These are phyloP conservation scores for Arctia plantaginis DNA, from an alignment of 2,888 invertebrate species.

Conservation along the genomic window DNA sequence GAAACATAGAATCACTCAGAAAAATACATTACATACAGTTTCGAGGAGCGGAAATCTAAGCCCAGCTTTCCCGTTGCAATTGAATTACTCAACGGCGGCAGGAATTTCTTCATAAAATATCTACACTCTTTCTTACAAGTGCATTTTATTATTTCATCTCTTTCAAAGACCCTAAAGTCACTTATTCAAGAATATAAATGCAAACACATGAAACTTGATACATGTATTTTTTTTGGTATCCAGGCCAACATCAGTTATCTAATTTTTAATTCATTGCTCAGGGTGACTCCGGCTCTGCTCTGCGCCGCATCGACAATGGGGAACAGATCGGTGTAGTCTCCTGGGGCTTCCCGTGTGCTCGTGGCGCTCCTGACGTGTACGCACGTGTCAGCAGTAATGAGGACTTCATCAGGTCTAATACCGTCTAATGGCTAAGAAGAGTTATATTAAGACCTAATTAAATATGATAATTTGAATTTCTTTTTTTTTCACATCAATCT, in stretches of 20 bases:
- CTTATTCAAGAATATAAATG: neutral
- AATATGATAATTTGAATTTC: neutral
- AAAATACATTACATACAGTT: neutral
- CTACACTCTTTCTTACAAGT: too few species aligned
- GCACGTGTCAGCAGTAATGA: conserved; percentile 59
- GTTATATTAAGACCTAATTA: neutral
- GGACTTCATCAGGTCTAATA: conserved; percentile 47
- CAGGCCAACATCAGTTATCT: too few species aligned
- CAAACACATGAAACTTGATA: too few species aligned
- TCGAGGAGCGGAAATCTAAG: neutral
- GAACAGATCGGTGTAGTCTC: conserved; percentile 70
- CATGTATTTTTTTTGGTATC: neutral
- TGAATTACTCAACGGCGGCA: neutral
- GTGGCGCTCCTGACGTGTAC: conserved; percentile 70
- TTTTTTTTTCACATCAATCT: neutral
- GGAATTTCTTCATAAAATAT: neutral
- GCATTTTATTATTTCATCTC: too few species aligned
- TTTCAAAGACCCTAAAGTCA: neutral
- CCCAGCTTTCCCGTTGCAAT: neutral
- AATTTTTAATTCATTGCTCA: conserved; percentile 28
- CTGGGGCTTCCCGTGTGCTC: conserved; percentile 75
- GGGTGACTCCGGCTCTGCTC: conserved; percentile 73
- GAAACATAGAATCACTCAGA: neutral
- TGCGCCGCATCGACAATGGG: conserved; percentile 47
- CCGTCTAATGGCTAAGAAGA: conserved; percentile 27